These are phyloP conservation scores for Centruroides vittatus DNA, from an alignment of 1,140 invertebrate species.

Conservation along the genomic window DNA sequence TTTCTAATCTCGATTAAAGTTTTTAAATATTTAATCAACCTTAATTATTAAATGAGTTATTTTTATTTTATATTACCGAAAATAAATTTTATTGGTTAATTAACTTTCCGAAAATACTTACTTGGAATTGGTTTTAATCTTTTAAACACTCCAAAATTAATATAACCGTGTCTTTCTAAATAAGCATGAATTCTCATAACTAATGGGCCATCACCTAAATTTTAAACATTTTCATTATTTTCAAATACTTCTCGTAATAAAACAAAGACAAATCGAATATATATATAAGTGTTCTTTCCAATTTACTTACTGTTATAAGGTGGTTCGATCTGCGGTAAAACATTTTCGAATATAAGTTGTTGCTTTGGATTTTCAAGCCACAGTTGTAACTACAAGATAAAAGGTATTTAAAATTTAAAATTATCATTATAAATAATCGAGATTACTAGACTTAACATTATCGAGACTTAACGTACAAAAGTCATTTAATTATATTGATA, in stretches of 20 bases:
- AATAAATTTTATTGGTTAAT: too few species aligned
- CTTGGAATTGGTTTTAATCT: conserved; percentile 43
- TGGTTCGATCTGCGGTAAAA: conserved; percentile 64
- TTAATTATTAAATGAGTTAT: too few species aligned
- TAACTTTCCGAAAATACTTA: conserved; percentile 1
- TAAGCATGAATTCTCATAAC: conserved; percentile 78
- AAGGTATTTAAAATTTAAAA: too few species aligned
- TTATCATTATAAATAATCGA: too few species aligned
- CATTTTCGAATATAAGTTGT: conserved; percentile 71
- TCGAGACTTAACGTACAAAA: too few species aligned
- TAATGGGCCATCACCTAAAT: conserved; percentile 44
- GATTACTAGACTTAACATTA: too few species aligned
- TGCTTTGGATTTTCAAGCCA: conserved; percentile 94
- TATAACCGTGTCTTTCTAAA: conserved; percentile 88
- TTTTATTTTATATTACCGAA: too few species aligned
- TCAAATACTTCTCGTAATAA: neutral
- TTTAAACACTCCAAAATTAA: conserved; percentile 97
- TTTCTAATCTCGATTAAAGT: too few species aligned
- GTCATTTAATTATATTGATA: too few species aligned
- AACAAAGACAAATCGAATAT: neutral
- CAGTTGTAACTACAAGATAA: conserved; percentile 36
- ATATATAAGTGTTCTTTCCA: neutral
- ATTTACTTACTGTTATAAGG: conserved; percentile 47
- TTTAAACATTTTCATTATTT: neutral
- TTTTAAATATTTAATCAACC: too few species aligned